These are phyloP conservation scores for Petrolisthes manimaculis DNA, from an alignment of 2,888 invertebrate genomes.

Conservation along the genomic window DNA sequence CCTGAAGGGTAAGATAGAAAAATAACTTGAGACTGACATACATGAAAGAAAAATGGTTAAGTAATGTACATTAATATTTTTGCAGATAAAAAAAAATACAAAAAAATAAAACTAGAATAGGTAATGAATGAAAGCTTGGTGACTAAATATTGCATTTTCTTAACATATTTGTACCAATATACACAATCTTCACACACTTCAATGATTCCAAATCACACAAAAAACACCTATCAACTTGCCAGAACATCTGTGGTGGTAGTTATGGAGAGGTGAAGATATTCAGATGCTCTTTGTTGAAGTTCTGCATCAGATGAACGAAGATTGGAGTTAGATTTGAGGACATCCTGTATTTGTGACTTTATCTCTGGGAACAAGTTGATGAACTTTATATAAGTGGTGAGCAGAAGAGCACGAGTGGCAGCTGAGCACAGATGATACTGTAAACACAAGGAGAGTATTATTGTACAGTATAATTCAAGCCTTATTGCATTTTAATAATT, in stretches of 20 bases:
- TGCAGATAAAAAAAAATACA: neutral
- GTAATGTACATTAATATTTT: too few species aligned
- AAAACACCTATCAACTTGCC: slow-evolving; percentile 69
- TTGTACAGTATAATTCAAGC: too few species aligned
- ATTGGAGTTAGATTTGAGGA: slow-evolving; percentile 94
- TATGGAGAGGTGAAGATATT: slow-evolving; percentile 95
- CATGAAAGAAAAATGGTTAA: too few species aligned
- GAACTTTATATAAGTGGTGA: slow-evolving; percentile 99
- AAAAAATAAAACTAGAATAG: neutral
- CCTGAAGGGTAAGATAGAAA: slow-evolving; percentile 71
- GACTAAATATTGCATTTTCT: too few species aligned
- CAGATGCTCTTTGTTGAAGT: slow-evolving; percentile 96
- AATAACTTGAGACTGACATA: neutral
- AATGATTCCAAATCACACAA: too few species aligned
- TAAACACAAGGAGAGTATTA: slow-evolving; percentile 66
- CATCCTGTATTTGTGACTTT: slow-evolving; percentile 93
- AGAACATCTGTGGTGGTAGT: slow-evolving; percentile 96
- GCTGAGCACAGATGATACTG: slow-evolving; percentile 96
- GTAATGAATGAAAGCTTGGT: slow-evolving; percentile 66
- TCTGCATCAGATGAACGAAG: slow-evolving; percentile 97
- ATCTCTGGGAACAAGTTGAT: slow-evolving; percentile 99
- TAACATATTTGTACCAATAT: too few species aligned
- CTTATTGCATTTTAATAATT: too few species aligned
- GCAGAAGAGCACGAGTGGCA: slow-evolving; percentile 92
- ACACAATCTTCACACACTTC: too few species aligned